phyloP scores from a whole-genome alignment of 1,140 invertebrate genomes.

The Cryptotermes secundus region DNA sequence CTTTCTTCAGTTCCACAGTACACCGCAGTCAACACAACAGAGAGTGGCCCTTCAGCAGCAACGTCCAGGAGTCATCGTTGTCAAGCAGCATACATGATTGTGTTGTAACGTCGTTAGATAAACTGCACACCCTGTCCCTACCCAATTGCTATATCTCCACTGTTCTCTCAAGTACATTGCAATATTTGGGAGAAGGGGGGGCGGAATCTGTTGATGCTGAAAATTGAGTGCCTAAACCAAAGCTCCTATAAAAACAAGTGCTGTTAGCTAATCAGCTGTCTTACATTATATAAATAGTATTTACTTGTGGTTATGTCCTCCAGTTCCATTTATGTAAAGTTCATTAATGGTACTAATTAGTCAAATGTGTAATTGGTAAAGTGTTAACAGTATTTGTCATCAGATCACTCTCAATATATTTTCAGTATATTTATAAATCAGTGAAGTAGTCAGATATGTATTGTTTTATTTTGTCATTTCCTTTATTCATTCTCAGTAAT shows the following conservation, averaged over 20 bases:
- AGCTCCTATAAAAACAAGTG: neutral
- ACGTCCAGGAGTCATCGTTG: slow-evolving; percentile 82
- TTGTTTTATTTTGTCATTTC: neutral
- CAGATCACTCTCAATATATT: neutral
- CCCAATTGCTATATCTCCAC: neutral
- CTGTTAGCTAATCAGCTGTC: neutral
- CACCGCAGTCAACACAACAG: neutral
- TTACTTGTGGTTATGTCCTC: neutral
- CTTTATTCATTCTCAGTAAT: neutral
- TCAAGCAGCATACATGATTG: slow-evolving; percentile 74
- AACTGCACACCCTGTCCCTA: neutral
- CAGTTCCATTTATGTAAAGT: neutral
- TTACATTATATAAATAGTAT: neutral
- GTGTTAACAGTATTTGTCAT: neutral
- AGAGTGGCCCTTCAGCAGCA: slow-evolving; percentile 59
- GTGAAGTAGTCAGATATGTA: neutral
- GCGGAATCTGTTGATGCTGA: slow-evolving; percentile 18
- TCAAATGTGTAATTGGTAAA: neutral
- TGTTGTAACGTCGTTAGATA: neutral
- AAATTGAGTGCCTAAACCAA: slow-evolving; percentile 5
- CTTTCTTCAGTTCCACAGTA: slow-evolving; percentile 59
- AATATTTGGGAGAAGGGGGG: neutral
- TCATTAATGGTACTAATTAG: neutral
- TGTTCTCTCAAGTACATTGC: neutral
- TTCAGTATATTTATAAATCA: neutral